Percentiles rank a stretch among this genome's conserved stretches.
phyloP scores from a whole-genome alignment of 2,797 vertebrate species.

The Notoglanidium macrostoma region DNA sequence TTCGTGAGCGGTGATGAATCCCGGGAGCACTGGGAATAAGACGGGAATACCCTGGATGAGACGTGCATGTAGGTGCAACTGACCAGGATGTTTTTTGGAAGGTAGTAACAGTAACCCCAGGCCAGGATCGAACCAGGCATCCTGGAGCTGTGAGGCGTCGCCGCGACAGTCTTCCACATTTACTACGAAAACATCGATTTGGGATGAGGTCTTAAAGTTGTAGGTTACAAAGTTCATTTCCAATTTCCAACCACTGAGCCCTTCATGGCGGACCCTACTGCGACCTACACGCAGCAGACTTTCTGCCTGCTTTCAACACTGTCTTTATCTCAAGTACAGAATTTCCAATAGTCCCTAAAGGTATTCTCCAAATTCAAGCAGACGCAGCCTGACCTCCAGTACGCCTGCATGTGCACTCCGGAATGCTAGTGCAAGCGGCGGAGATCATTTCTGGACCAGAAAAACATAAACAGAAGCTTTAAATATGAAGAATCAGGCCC shows the following conservation, averaged over 20 bases:
- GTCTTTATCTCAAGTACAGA: neutral
- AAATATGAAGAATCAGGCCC: neutral
- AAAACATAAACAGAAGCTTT: neutral
- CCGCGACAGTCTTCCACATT: neutral
- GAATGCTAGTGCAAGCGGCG: neutral
- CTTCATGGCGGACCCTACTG: neutral
- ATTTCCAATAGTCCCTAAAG: neutral
- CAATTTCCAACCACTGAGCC: neutral
- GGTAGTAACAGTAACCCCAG: neutral
- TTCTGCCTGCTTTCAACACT: neutral
- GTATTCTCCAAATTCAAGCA: neutral
- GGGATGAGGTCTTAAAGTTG: neutral
- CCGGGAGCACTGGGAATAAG: neutral
- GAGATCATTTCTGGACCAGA: neutral
- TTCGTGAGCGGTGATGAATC: neutral
- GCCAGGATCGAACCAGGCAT: neutral
- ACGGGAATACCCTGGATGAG: neutral
- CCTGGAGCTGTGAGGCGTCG: neutral
- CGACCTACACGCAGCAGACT: neutral
- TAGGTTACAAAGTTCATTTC: neutral
- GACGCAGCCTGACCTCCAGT: neutral
- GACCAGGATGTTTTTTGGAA: neutral
- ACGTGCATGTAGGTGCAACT: neutral
- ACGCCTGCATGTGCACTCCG: neutral
- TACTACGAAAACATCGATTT: neutral